These are phyloP conservation scores for Aspidoscelis tigris DNA, from an alignment of 2,113 vertebrate genomes.

Conservation along the genomic window DNA sequence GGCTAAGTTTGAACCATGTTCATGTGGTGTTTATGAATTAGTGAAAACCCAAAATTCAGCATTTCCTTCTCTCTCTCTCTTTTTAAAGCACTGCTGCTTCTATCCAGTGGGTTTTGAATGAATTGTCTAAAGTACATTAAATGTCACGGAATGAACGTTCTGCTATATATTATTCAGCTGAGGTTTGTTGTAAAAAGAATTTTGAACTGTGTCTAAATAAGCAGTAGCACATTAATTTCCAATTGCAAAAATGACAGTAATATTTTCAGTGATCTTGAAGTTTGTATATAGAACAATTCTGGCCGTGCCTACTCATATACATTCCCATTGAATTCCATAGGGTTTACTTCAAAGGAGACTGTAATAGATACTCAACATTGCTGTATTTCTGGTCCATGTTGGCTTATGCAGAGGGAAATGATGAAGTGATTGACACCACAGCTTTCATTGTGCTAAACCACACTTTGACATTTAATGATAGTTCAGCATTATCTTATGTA, in stretches of 20 bases:
- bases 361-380: not conserved
- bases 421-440: too few relatives aligned
- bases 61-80: not conserved
- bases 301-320: not conserved
- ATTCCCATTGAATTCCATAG: not conserved
- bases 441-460: too few relatives aligned
- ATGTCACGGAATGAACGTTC: not conserved
- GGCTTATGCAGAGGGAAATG: too few relatives aligned
- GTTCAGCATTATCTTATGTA: too few relatives aligned
- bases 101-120: not conserved
- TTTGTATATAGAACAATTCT: not conserved
- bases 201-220: not conserved
- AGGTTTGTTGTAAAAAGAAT: not conserved
- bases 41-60: conserved; percentile 1
- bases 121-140: not conserved
- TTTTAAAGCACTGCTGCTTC: not conserved
- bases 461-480: too few relatives aligned
- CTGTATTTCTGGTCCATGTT: too few relatives aligned
- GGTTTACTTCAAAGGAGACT: not conserved
- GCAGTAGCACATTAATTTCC: not conserved
- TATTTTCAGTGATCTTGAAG: not conserved
- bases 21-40: not conserved
- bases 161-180: not conserved
- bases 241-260: not conserved
- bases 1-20: not conserved